Evolutionary conservation across 2,113 vertebrate genomes (phyloP), one percentile per base, ranked within the genome.

Genomic region (Enhydra lutris): DNA sequence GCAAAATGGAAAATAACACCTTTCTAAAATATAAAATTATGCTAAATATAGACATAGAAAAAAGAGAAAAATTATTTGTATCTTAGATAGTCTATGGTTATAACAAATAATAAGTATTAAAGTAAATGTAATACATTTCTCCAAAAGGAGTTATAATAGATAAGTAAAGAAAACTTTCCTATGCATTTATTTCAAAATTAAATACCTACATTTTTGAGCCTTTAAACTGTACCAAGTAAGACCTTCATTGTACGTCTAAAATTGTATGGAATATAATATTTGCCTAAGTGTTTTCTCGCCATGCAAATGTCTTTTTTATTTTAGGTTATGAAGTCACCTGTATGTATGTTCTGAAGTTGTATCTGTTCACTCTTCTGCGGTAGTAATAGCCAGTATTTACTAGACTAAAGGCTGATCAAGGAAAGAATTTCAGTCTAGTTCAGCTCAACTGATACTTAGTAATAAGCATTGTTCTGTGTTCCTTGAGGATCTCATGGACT

Each of bases 1-100:
- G 39, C 42, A 85, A 93, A 95, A 86, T 78, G 65, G 50, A 85
- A 91, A 94, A 93, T 65, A 94, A 92, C 57, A 91, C 45, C 71
- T 96, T 95, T 85, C 71, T 89, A 73, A 96, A 71, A 63, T 69
- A 95, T 31, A 52, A 91, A 88, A 84, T 59, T 65, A 97, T 95
- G 76, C 67, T 65, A 91, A 93, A 29, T 59, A 61, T 18, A 63
- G 50, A 26, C 29, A 73, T 0, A 36, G 65, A 69, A 87, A 91
- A 84, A 36, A 96, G 6, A 91, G 69, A 74, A 31, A 86, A 83
- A 47, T 69, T 73, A 47, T 59, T 91, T 92, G 10, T 42, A 21
- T 73, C 65, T 95, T 34, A 83, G 55, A 36, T 65, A 81, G 78
- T 20, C 81, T 42, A 59, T 55, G 36, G 50, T 79, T 97, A 63